Base-by-base conservation (phyloP, 1,140 invertebrate species). In the Pogonognathellus flavescens region DNA sequence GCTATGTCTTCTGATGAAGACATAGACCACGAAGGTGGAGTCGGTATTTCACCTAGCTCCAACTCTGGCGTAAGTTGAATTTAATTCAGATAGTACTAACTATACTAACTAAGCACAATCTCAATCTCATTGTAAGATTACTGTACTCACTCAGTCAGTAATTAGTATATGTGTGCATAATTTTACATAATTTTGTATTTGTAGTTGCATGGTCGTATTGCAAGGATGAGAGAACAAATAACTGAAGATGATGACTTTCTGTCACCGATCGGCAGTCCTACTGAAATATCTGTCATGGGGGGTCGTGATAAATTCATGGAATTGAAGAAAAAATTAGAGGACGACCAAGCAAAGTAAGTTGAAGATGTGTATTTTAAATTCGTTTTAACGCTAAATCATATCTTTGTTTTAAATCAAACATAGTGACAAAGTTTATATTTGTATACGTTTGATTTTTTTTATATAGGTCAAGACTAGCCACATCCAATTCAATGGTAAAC, bases 321-420 rank as follows among this genome's bases (percentile, higher is more conserved):
- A 18, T 31, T 88, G 14, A 88, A 84, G 50, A 41, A 80, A 59
- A 86, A 88, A 55, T 50, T 88, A 10, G 82, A 86, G 55, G 87
- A 84, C 41, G 87, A 88, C 57, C 83, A 88, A 50, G 83, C 80
- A 20, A 82, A 82, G 83, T 83, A 83, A 81, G 52, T 31, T 1
- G 3, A 60, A 41, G 55, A 59, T n/a, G 6, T n/a, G n/a, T n/a
- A n/a, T n/a, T n/a, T n/a, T n/a, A n/a, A n/a, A n/a, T n/a, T n/a
- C n/a, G n/a, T n/a, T n/a, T n/a, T n/a, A n/a, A n/a, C n/a, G n/a
- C n/a, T n/a, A n/a, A n/a, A n/a, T n/a, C n/a, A n/a, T n/a, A n/a
- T n/a, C n/a, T n/a, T n/a, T n/a, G n/a, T n/a, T n/a, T n/a, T n/a
- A n/a, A n/a, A n/a, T n/a, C n/a, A n/a, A n/a, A n/a, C n/a, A n/a